Evolutionary conservation across 2,888 invertebrate genomes (phyloP).

Genomic region (Thumatha senex): DNA sequence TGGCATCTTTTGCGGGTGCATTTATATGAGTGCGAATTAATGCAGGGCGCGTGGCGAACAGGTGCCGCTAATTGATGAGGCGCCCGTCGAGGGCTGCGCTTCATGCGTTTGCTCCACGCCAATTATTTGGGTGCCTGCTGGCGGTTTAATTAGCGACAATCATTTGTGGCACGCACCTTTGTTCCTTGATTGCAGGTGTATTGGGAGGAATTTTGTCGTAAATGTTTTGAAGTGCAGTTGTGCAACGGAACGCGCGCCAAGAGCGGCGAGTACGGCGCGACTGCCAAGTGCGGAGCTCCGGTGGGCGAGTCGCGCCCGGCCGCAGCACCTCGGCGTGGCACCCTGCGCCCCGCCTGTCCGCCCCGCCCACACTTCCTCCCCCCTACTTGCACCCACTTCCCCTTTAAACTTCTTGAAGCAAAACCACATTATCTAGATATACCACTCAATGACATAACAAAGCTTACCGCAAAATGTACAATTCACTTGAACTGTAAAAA

Average conservation of each 20-base stretch:
- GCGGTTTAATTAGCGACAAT: conserved; percentile 61
- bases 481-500: not conserved
- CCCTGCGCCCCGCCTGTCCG: conserved; percentile 75
- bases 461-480: no score
- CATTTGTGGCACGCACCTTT: conserved; percentile 62
- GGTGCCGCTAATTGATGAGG: conserved; percentile 77
- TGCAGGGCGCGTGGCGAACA: conserved; percentile 72
- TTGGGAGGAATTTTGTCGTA: conserved; percentile 23
- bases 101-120: conserved; percentile 72
- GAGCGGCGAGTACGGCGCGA: conserved; percentile 66
- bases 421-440: conserved; percentile 2
- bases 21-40: conserved; percentile 77
- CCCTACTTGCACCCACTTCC: conserved; percentile 61
- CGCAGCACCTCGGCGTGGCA: conserved; percentile 60
- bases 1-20: conserved; percentile 69
- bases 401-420: conserved; percentile 27
- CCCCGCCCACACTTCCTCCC: conserved; percentile 64
- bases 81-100: conserved; percentile 61
- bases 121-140: conserved; percentile 75
- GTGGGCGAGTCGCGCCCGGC: conserved; percentile 65
- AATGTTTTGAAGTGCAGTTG: conserved; percentile 33
- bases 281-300: conserved; percentile 58
- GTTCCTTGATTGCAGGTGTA: conserved; percentile 54
- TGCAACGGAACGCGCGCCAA: conserved; percentile 60
- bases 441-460: not conserved